These are phyloP conservation scores for Galagoides demidoff DNA, from an alignment of 2,797 vertebrate genomes.

Conservation along the genomic window DNA sequence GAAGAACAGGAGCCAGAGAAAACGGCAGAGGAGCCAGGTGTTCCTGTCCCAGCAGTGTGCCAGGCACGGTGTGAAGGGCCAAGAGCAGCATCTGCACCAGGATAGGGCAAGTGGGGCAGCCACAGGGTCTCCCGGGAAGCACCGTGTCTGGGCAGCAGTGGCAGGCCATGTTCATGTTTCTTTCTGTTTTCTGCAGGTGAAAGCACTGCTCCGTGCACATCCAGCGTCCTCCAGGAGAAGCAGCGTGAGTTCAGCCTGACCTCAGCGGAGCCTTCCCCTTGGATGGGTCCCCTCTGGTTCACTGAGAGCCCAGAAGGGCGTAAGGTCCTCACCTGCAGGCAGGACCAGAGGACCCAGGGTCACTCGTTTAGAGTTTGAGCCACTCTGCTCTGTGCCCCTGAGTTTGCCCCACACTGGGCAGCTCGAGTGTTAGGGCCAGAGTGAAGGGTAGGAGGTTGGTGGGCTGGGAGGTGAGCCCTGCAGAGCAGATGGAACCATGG, in stretches of 20 bases:
- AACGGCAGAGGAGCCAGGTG: neutral
- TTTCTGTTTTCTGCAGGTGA: constrained; percentile 70
- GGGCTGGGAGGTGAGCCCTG: neutral
- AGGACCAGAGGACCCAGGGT: neutral
- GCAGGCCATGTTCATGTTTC: neutral
- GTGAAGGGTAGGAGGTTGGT: neutral
- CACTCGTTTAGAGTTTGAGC: neutral
- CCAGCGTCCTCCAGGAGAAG: constrained; percentile 80
- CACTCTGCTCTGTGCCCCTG: neutral
- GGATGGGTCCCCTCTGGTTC: neutral
- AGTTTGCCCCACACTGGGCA: too few relatives aligned
- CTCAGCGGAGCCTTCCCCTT: neutral
- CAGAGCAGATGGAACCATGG: neutral
- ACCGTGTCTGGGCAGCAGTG: neutral
- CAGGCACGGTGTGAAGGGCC: neutral
- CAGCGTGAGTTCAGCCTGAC: constrained; percentile 74
- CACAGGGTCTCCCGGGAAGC: too few relatives aligned
- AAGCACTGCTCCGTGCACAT: neutral
- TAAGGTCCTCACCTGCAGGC: neutral
- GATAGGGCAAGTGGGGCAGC: neutral
- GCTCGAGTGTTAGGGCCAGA: neutral
- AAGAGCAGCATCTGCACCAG: neutral
- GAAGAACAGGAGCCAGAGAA: neutral
- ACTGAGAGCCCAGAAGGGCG: neutral
- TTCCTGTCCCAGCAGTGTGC: neutral